Evolutionary conservation across 1,140 invertebrate species (phyloP).

Genomic region (Diuraphis noxia): DNA sequence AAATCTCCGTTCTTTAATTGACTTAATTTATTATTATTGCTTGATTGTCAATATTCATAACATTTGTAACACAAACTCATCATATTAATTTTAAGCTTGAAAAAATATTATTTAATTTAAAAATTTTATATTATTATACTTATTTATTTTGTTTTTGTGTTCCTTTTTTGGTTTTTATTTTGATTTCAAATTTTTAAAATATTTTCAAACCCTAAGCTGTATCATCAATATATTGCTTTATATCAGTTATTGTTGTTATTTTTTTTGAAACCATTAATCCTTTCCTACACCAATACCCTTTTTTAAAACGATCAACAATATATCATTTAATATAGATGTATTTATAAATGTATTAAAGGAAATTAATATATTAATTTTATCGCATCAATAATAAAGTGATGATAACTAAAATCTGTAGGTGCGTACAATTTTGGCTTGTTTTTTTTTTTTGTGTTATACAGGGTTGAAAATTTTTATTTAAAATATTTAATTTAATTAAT

Average conservation of each 20-base stretch:
- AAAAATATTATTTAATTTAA: slow-evolving; percentile 37
- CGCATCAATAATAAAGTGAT: no score
- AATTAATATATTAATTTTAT: no score
- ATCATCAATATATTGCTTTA: slow-evolving; percentile 49
- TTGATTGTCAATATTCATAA: background rate
- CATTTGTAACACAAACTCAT: slow-evolving; percentile 35
- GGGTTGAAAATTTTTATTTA: no score
- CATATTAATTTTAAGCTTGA: slow-evolving; percentile 29
- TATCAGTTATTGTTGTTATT: background rate
- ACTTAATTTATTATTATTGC: slow-evolving; percentile 6
- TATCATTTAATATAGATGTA: no score
- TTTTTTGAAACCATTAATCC: background rate
- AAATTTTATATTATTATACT: slow-evolving; percentile 34
- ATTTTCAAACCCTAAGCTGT: slow-evolving; percentile 26
- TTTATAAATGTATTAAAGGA: no score
- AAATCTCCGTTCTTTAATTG: background rate
- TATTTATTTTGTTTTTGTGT: slow-evolving; percentile 47
- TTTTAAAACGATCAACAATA: no score
- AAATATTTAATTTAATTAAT: no score
- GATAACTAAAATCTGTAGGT: no score
- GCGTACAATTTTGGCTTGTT: no score
- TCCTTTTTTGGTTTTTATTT: slow-evolving; percentile 36
- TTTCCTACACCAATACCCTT: no score
- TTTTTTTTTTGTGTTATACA: no score
- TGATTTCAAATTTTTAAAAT: slow-evolving; percentile 43